phyloP scores from a whole-genome alignment of 2,888 invertebrate genomes.

The Drosophila borborema region DNA sequence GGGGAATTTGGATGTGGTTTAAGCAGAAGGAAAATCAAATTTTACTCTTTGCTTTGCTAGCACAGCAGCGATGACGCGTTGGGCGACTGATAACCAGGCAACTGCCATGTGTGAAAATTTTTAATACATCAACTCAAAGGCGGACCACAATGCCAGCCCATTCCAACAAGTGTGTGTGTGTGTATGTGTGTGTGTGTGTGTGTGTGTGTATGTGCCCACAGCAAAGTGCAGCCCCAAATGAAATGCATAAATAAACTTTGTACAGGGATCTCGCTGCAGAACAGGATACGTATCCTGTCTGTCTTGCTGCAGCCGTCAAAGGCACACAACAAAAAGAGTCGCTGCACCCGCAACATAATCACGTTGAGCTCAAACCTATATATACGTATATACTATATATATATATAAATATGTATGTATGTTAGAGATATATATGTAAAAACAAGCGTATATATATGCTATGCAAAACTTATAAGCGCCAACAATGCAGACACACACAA shows the following conservation, averaged over 20 bases:
- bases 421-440: slow-evolving; percentile 1
- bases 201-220: slow-evolving; percentile 20
- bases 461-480: slow-evolving; percentile 59
- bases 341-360: slow-evolving; percentile 71
- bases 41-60: slow-evolving; percentile 34
- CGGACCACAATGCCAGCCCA: slow-evolving; percentile 50
- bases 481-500: slow-evolving; percentile 67
- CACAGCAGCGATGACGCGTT: slow-evolving; percentile 19
- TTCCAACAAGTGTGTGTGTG: background rate
- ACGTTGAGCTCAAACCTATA: slow-evolving; percentile 39
- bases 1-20: slow-evolving; percentile 33
- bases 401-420: background rate
- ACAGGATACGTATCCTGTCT: slow-evolving; percentile 41
- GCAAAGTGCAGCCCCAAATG: slow-evolving; percentile 68
- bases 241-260: slow-evolving; percentile 77
- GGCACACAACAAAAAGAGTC: slow-evolving; percentile 54
- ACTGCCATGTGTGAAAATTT: slow-evolving; percentile 80
- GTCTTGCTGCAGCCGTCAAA: slow-evolving; percentile 55
- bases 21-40: slow-evolving; percentile 68
- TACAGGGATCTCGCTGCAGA: slow-evolving; percentile 38
- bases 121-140: slow-evolving; percentile 78
- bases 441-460: background rate
- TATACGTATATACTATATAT: slow-evolving; percentile 6
- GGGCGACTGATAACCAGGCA: slow-evolving; percentile 60
- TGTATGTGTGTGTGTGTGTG: background rate